These are phyloP conservation scores for Orthosia gothica DNA, from an alignment of 2,888 invertebrate genomes.

Conservation along the genomic window DNA sequence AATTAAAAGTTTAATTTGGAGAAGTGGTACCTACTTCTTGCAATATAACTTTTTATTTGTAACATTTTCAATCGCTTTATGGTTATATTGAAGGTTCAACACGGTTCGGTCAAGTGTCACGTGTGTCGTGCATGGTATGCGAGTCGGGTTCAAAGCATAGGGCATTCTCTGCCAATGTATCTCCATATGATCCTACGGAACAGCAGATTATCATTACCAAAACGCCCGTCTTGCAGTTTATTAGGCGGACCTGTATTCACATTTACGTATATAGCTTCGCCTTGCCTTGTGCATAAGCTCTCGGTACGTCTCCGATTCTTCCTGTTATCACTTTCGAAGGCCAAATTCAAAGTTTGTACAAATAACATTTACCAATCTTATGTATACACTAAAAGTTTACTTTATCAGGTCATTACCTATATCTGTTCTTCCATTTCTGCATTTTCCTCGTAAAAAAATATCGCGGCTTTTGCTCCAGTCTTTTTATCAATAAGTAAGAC, in stretches of 20 bases:
- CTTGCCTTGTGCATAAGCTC: too few relatives aligned
- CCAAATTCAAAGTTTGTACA: too few relatives aligned
- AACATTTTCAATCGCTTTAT: background rate
- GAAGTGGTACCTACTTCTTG: too few relatives aligned
- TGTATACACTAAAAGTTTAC: background rate
- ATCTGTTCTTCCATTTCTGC: background rate
- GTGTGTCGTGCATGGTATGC: background rate
- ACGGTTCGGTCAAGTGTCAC: conserved; percentile 6
- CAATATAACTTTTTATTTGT: background rate
- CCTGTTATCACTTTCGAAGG: too few relatives aligned
- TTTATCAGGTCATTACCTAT: background rate
- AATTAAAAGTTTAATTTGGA: background rate
- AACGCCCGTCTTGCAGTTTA: conserved; percentile 28
- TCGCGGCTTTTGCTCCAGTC: too few relatives aligned
- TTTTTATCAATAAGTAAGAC: background rate
- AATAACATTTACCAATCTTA: background rate
- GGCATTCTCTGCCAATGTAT: conserved; percentile 5
- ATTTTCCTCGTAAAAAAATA: background rate
- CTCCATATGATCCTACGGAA: conserved; percentile 1
- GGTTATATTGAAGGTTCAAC: conserved; percentile 9
- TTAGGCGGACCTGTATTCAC: too few relatives aligned
- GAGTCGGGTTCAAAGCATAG: conserved; percentile 10
- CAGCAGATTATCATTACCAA: conserved; percentile 29
- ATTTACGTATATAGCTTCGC: too few relatives aligned
- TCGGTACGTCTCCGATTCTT: too few relatives aligned